Base-by-base conservation (phyloP, 2,797 vertebrate species). In the Pyrocephalus nanus region DNA sequence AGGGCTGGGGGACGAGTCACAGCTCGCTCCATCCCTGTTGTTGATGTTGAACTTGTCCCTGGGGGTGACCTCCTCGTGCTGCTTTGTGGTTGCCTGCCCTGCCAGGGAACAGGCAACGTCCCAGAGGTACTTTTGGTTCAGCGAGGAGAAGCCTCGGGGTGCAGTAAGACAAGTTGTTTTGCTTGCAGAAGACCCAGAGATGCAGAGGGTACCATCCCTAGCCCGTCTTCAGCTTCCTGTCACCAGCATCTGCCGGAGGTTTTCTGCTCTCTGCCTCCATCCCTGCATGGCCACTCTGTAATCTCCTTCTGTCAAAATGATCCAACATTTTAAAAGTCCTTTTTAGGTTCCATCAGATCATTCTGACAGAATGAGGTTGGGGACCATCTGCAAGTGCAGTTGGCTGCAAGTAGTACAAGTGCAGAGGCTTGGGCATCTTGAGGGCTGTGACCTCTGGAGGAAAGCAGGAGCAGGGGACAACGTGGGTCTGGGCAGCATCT, bases 281-380 rank as follows among this genome's bases (percentile, higher is more conserved):
- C 84, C 66, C 77, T 71, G 36, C 61, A 1, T 38, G 72, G 53
- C 34, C 30, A 47, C 32, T 61, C 42, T 62, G 21, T 86, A 79
- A 74, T 87, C 71, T 57, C 1, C 1, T 85, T 93, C 81, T 91
- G 89, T 85, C 94, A 92, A 69, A 91, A 82, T 50, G 55, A 87
- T 85, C 89, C 71, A 55, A 25, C 2, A 0, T 79, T 72, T 77
- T 55, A 47, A 34, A 81, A 92, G 74, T 73, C 20, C 32, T 78
- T 87, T 91, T 57, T 88, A 90, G 57, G 55, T 72, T 79, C 57
- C 45, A 36, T 85, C 84, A 80, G 58, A 58, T 83, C 27, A 8
- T 84, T 91, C 19, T 94, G 96, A 96, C 91, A 93, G 87, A 95
- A 88, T 78, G 90, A 92, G 90, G 83, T 74, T 93, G 86, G 70